Percentiles rank a stretch among this genome's conserved stretches.
These are phyloP conservation scores for Eugnorisma glareosa DNA, from an alignment of 2,888 invertebrate species.

Conservation along the genomic window DNA sequence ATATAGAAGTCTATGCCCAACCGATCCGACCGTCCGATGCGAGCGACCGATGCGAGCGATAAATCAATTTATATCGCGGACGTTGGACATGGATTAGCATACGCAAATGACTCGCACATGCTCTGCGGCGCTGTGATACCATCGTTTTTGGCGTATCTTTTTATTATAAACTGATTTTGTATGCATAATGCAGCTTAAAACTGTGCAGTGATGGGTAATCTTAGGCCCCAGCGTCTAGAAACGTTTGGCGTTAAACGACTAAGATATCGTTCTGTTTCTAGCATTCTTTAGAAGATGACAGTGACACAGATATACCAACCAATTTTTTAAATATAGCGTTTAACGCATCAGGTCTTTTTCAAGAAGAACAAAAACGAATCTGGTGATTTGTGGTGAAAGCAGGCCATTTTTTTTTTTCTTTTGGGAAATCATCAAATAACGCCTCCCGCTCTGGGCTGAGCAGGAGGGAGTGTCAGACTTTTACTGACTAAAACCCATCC, in stretches of 20 bases:
- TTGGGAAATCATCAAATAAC: too few relatives aligned
- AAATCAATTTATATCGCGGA: constrained; percentile 65
- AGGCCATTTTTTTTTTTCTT: too few relatives aligned
- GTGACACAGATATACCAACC: not conserved
- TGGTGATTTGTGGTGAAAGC: not conserved
- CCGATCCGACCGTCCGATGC: constrained; percentile 43
- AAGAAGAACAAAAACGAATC: too few relatives aligned
- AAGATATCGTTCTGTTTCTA: not conserved
- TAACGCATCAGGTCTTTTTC: too few relatives aligned
- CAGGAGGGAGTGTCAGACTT: too few relatives aligned
- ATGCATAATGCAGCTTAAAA: constrained; percentile 6
- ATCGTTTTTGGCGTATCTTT: constrained; percentile 52
- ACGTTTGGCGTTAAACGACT: not conserved
- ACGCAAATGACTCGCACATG: constrained; percentile 66
- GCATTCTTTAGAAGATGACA: not conserved
- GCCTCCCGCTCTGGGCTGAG: too few relatives aligned
- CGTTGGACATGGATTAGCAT: constrained; percentile 63
- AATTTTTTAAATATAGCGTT: not conserved
- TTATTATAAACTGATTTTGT: constrained; percentile 39
- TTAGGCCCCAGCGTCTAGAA: not conserved
- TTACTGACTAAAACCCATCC: too few relatives aligned
- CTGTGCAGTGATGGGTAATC: not conserved
- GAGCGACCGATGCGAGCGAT: constrained; percentile 53
- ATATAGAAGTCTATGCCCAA: constrained; percentile 45
- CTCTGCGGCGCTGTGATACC: constrained; percentile 36